Evolutionary conservation across 53 echinoderm and acorn worm species (phyloP).

Genomic region (Actinopyga echinites): DNA sequence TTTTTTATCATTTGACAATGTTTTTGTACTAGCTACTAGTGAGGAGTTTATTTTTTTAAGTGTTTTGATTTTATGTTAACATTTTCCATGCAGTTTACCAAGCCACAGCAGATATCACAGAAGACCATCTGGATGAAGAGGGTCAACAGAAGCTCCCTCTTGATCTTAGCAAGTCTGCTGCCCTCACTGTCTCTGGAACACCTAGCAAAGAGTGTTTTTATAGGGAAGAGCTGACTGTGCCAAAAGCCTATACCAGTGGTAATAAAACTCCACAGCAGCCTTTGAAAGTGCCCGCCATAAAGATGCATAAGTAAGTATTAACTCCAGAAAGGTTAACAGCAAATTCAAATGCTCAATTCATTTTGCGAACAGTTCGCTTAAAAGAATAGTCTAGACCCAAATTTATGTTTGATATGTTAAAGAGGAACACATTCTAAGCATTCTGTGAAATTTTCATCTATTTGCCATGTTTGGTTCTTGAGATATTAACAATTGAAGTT

Average conservation of each 20-base stretch:
- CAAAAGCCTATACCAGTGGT: slow-evolving; percentile 49
- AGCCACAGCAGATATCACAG: slow-evolving; percentile 41
- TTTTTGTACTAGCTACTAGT: too few species aligned
- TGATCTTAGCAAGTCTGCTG: slow-evolving; percentile 80
- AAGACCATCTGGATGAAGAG: slow-evolving; percentile 43
- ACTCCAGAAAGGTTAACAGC: too few species aligned
- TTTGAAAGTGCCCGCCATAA: slow-evolving; percentile 90
- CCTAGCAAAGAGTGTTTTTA: neutral
- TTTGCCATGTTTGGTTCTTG: too few species aligned
- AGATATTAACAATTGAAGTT: too few species aligned
- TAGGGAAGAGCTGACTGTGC: slow-evolving; percentile 34
- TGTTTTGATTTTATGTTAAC: too few species aligned
- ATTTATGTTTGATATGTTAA: too few species aligned
- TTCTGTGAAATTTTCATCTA: too few species aligned
- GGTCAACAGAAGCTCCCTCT: slow-evolving; percentile 62
- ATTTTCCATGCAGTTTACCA: slow-evolving; percentile 26
- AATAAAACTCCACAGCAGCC: slow-evolving; percentile 45
- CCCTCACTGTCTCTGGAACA: neutral
- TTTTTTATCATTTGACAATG: too few species aligned
- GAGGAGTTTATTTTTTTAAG: too few species aligned
- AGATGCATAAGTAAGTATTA: slow-evolving; percentile 72
- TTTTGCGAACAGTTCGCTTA: neutral
- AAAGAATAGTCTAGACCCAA: too few species aligned
- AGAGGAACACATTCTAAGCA: too few species aligned
- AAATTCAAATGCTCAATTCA: too few species aligned